Evolutionary conservation across 2,888 invertebrate genomes (phyloP).

Genomic region (Ommatoiulus sabulosus): DNA sequence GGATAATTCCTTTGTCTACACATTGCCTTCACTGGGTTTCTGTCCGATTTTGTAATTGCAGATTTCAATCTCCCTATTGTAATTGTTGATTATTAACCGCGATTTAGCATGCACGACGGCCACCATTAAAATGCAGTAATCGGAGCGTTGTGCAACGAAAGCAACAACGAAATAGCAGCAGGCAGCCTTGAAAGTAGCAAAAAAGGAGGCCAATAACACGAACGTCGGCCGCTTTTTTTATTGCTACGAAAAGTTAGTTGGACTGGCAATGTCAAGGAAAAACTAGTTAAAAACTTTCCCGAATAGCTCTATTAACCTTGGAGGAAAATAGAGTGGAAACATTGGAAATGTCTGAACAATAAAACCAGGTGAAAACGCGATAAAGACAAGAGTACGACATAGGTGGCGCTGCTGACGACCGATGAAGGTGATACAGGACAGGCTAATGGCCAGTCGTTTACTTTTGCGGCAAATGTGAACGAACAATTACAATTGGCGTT

Average conservation of each 20-base stretch:
- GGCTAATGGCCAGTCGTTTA: not conserved
- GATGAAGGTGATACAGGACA: not conserved
- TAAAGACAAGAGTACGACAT: not conserved
- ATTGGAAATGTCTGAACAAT: not conserved
- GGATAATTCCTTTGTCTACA: not conserved
- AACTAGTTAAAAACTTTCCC: not conserved
- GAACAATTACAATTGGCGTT: too few relatives aligned
- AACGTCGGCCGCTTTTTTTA: not conserved
- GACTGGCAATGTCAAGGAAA: conserved; percentile 1
- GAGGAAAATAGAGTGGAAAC: not conserved
- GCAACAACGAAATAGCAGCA: not conserved
- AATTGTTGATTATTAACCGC: not conserved
- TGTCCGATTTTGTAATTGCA: not conserved
- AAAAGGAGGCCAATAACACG: not conserved
- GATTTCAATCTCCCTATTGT: not conserved
- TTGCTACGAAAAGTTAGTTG: not conserved
- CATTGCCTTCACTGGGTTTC: not conserved
- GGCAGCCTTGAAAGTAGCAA: not conserved
- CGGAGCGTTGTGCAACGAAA: not conserved
- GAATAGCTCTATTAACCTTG: conserved; percentile 1
- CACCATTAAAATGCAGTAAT: not conserved
- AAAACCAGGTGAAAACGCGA: not conserved
- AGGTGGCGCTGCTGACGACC: not conserved
- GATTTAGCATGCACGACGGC: not conserved
- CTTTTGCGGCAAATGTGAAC: too few relatives aligned